Percentiles rank a stretch among this genome's conserved stretches.
Conservation (phyloP, 2,797 vertebrate genomes). For the Perodicticus potto region DNA sequence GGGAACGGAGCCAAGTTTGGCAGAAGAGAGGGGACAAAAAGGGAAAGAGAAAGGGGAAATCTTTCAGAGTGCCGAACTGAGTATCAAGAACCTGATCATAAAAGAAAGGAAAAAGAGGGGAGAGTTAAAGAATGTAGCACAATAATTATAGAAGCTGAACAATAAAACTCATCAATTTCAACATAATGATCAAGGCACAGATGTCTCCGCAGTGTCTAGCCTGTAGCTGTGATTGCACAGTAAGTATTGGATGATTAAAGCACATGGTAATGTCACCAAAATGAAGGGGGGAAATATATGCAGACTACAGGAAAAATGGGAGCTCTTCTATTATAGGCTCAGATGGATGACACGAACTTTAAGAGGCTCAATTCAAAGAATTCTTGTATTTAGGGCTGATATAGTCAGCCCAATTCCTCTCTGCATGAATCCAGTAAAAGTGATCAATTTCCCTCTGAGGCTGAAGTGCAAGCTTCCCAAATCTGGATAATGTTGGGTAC, state of each 20-base stretch:
- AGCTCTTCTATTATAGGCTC: not conserved
- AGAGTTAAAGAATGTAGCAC: not conserved
- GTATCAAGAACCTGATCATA: not conserved
- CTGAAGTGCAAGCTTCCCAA: not conserved
- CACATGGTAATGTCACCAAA: not conserved
- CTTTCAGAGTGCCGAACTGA: not conserved
- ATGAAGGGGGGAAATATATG: not conserved
- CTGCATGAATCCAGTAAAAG: not conserved
- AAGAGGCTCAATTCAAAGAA: not conserved
- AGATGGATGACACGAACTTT: not conserved
- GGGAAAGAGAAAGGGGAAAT: not conserved
- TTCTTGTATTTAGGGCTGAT: not conserved
- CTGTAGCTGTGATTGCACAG: not conserved
- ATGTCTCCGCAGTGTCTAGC: not conserved
- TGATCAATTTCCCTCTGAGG: not conserved
- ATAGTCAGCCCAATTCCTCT: not conserved
- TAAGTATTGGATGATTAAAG: not conserved
- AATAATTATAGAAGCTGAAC: not conserved
- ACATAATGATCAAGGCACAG: not conserved
- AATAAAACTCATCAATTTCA: not conserved
- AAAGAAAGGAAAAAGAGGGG: not conserved
- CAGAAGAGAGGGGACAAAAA: rapidly evolving
- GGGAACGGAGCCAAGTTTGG: not conserved
- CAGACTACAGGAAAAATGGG: not conserved
- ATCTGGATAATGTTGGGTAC: not conserved